Evolutionary conservation across 2,797 vertebrate genomes (phyloP).

Genomic region (Clarias fuscus): DNA sequence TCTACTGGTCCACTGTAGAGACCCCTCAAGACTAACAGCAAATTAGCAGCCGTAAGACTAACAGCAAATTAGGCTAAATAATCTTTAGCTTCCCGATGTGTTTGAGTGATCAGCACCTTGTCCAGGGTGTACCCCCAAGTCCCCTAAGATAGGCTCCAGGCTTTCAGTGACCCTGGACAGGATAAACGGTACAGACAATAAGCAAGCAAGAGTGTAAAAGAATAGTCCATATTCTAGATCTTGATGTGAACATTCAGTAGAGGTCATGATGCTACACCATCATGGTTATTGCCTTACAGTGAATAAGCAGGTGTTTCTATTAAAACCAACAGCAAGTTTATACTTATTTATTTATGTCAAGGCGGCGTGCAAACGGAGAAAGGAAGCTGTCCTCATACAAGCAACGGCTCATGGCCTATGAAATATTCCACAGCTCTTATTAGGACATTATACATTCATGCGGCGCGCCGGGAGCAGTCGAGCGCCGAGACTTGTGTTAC

Average conservation of each 20-base stretch:
- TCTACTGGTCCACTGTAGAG: no score
- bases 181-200: no score
- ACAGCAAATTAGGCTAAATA: no score
- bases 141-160: no score
- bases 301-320: background rate
- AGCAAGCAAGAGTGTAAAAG: no score
- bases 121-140: no score
- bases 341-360: background rate
- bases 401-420: background rate
- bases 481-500: background rate
- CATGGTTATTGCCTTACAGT: no score
- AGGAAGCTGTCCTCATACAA: background rate
- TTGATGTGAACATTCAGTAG: background rate
- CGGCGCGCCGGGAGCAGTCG: background rate
- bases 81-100: no score
- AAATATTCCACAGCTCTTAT: background rate
- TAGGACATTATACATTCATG: conserved; percentile 8
- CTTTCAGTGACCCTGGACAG: no score
- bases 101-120: no score
- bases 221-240: background rate
- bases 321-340: background rate
- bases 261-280: background rate
- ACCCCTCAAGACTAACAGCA: no score
- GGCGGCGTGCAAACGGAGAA: background rate
- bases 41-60: no score